phyloP scores from a whole-genome alignment of 2,113 vertebrate species.

The Axis porcinus region DNA sequence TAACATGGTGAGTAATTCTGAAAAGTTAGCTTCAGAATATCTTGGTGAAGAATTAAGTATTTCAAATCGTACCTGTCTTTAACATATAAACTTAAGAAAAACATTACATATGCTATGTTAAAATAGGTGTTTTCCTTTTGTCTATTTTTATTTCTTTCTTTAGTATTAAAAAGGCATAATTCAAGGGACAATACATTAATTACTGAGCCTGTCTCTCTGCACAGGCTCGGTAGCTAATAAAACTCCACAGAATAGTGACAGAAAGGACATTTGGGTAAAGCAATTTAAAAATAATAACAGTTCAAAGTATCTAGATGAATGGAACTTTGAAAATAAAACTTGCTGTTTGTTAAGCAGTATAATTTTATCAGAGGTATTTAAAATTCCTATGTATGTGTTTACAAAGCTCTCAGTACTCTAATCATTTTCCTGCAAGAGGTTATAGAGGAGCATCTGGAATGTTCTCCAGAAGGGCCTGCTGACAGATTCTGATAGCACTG shows the following conservation, averaged over 20 bases:
- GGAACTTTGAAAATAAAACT: not conserved
- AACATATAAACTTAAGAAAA: constrained; percentile 1
- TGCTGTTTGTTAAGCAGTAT: not conserved
- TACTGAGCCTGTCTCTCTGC: not conserved
- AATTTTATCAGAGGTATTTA: not conserved
- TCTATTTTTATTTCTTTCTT: not conserved
- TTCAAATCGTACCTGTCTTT: not conserved
- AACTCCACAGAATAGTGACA: not conserved
- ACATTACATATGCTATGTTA: not conserved
- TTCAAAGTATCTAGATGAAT: not conserved
- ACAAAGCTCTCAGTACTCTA: not conserved
- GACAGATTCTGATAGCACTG: not conserved
- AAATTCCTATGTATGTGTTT: not conserved
- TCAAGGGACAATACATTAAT: not conserved
- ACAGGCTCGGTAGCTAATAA: not conserved
- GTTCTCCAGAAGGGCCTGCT: not conserved
- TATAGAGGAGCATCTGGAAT: not conserved
- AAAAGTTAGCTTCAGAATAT: not conserved
- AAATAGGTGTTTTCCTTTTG: not conserved
- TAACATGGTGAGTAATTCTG: not conserved
- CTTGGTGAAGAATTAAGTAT: not conserved
- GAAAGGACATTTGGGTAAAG: not conserved
- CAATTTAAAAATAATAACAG: not conserved
- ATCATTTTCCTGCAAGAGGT: not conserved
- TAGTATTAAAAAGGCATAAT: not conserved